Conservation (phyloP, 2,888 invertebrate genomes). For the Lasioglossum figueresi region DNA sequence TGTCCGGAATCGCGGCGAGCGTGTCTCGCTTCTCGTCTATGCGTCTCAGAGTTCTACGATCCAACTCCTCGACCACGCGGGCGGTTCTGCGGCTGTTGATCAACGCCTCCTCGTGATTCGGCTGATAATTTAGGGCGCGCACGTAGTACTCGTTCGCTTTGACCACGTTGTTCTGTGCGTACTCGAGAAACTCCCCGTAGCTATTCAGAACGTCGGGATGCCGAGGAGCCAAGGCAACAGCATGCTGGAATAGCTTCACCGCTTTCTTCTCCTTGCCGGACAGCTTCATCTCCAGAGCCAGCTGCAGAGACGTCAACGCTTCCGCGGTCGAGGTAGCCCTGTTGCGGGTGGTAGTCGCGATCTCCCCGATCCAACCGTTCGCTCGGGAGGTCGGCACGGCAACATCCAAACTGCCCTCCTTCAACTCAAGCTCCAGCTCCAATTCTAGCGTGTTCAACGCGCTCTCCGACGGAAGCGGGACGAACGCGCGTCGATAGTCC, state of each 20-base stretch:
- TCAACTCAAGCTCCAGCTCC: neutral
- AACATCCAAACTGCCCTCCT: conserved; percentile 68
- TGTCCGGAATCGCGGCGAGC: conserved; percentile 92
- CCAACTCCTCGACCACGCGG: conserved; percentile 95
- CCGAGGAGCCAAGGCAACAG: conserved; percentile 94
- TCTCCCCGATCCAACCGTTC: conserved; percentile 57
- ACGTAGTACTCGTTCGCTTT: conserved; percentile 96
- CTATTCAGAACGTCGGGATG: conserved; percentile 96
- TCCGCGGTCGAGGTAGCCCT: conserved; percentile 86
- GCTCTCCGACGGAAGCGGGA: conserved; percentile 75
- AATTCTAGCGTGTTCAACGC: conserved; percentile 76
- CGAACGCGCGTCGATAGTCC: conserved; percentile 71
- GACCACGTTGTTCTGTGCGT: conserved; percentile 92
- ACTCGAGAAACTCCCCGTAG: conserved; percentile 97
- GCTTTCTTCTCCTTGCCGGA: conserved; percentile 94
- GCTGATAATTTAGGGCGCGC: conserved; percentile 92
- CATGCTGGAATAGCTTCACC: conserved; percentile 94
- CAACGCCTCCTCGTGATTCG: conserved; percentile 92
- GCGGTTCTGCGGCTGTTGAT: conserved; percentile 93
- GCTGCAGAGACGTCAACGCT: conserved; percentile 92
- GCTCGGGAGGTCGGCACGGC: conserved; percentile 61
- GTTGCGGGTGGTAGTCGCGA: conserved; percentile 31
- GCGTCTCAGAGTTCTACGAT: conserved; percentile 89
- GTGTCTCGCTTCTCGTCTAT: conserved; percentile 94
- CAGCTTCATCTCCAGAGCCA: conserved; percentile 93